Conservation (phyloP, 2,888 invertebrate genomes). For the Disparrhopalites patrizii region DNA sequence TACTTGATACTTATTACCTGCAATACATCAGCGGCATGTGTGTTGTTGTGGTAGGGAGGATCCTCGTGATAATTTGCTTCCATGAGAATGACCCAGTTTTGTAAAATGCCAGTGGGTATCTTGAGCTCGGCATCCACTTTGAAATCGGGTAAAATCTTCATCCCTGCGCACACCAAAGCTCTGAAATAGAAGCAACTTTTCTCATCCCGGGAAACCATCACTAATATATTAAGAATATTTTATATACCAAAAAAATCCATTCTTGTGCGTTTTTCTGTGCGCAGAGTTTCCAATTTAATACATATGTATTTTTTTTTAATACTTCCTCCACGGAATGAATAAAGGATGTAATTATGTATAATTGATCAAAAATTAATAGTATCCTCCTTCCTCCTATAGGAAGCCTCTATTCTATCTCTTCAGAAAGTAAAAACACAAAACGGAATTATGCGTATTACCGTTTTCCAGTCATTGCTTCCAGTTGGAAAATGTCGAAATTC, state of each 20-base stretch:
- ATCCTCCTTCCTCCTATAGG: no score
- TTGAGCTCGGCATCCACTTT: background rate
- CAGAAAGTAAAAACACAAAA: no score
- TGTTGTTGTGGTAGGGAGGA: conserved; percentile 24
- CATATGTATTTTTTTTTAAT: background rate
- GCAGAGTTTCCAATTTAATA: no score
- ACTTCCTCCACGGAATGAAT: no score
- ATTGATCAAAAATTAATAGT: no score
- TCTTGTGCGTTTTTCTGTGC: background rate
- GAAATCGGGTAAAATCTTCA: conserved; percentile 18
- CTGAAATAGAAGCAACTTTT: background rate
- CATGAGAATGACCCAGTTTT: conserved; percentile 19
- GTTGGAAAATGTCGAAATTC: conserved; percentile 14
- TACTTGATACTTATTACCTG: conserved; percentile 16
- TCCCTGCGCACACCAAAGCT: conserved; percentile 13
- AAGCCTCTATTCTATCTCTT: no score
- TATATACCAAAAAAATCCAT: background rate
- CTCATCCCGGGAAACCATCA: background rate
- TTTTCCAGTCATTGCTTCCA: background rate
- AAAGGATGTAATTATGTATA: no score
- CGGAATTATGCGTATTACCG: no score
- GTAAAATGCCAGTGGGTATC: background rate
- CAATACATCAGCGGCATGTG: conserved; percentile 24
- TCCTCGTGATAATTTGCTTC: conserved; percentile 18
- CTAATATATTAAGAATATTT: background rate